These are phyloP conservation scores for Hydriomena furcata DNA, from an alignment of 2,888 invertebrate species.

Conservation along the genomic window DNA sequence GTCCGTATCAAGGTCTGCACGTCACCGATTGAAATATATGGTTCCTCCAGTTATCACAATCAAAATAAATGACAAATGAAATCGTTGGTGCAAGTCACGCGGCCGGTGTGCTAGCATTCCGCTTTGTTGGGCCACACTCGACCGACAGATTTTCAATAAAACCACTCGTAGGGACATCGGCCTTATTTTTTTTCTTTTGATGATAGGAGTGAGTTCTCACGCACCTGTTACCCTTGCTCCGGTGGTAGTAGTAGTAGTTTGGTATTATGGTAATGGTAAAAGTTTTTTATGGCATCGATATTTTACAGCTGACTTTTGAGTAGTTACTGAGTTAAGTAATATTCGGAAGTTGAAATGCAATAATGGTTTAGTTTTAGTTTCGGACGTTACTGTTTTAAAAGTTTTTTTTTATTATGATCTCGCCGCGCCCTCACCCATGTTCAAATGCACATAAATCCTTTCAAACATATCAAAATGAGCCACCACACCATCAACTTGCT, in stretches of 20 bases:
- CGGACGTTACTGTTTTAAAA: too few species aligned
- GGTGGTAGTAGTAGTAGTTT: too few species aligned
- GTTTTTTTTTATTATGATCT: too few species aligned
- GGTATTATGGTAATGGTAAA: constrained; percentile 30
- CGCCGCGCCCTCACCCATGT: too few species aligned
- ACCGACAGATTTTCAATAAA: constrained; percentile 71
- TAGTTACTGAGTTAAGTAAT: background rate
- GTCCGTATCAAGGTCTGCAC: constrained; percentile 24
- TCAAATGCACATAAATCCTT: too few species aligned
- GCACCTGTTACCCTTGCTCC: constrained; percentile 62
- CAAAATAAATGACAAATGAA: constrained; percentile 84
- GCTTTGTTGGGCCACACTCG: constrained; percentile 70
- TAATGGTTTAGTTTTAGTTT: too few species aligned
- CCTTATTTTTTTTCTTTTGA: constrained; percentile 57
- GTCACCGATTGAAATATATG: constrained; percentile 51
- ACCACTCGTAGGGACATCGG: constrained; percentile 68
- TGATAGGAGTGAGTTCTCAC: constrained; percentile 64
- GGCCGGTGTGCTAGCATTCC: constrained; percentile 53
- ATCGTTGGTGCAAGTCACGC: constrained; percentile 78
- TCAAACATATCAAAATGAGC: constrained; percentile 6
- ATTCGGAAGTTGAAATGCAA: too few species aligned
- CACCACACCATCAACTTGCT: constrained; percentile 12
- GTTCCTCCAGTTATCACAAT: constrained; percentile 75
- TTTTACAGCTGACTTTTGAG: background rate
- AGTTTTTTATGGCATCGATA: constrained; percentile 1